phyloP scores from a whole-genome alignment of 2,888 invertebrate species.

The Lingula anatina region DNA sequence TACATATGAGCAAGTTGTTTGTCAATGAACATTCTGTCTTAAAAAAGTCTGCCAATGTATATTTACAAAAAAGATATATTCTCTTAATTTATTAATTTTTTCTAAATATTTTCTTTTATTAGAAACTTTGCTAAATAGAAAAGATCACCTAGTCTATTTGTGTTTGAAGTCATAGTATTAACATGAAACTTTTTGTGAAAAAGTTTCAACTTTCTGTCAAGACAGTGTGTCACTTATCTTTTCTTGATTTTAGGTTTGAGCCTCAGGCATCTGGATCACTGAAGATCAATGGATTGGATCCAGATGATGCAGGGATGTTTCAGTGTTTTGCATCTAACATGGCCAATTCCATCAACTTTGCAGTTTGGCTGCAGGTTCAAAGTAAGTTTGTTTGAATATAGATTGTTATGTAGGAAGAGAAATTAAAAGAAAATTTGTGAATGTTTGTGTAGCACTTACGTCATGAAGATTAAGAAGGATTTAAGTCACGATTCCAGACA shows the following conservation, averaged over 20 bases:
- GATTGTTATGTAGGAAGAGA: too few relatives aligned
- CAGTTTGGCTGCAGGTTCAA: conserved; percentile 90
- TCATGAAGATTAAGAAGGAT: too few relatives aligned
- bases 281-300: conserved; percentile 71
- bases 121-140: neutral
- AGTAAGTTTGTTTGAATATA: conserved; percentile 80
- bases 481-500: too few relatives aligned
- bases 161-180: too few relatives aligned
- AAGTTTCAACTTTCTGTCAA: conserved; percentile 11
- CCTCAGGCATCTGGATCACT: conserved; percentile 78
- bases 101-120: neutral
- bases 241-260: conserved; percentile 9
- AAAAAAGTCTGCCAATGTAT: neutral
- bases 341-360: conserved; percentile 83
- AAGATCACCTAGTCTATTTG: too few relatives aligned
- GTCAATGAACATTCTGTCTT: neutral
- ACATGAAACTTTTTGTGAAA: too few relatives aligned
- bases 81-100: neutral
- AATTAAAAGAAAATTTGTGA: too few relatives aligned
- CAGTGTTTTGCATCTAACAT: conserved; percentile 89
- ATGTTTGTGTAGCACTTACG: too few relatives aligned
- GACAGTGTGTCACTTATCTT: too few relatives aligned
- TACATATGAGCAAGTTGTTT: neutral
- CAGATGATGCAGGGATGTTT: conserved; percentile 87
- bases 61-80: neutral